These are phyloP conservation scores for Lithosia quadra DNA, from an alignment of 2,888 invertebrate species.

Conservation along the genomic window DNA sequence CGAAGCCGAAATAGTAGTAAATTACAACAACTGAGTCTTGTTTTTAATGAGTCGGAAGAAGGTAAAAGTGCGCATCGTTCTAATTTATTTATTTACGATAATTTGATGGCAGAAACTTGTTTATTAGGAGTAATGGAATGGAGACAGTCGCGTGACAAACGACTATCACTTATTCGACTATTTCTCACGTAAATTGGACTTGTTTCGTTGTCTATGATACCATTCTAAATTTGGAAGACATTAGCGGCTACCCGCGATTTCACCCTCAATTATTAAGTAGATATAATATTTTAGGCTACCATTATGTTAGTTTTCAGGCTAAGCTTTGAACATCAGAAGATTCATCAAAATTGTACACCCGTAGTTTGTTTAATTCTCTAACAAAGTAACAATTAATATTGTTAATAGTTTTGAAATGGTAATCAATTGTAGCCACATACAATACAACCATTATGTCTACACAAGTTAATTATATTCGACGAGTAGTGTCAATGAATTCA, in stretches of 20 bases:
- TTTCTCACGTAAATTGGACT: conserved; percentile 41
- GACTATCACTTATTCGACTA: conserved; percentile 47
- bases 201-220: neutral
- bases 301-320: neutral
- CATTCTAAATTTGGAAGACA: neutral
- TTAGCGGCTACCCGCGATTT: conserved; percentile 1
- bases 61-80: conserved; percentile 21
- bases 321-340: no score
- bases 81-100: conserved; percentile 31
- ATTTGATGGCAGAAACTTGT: conserved; percentile 57
- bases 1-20: neutral
- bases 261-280: conserved; percentile 6
- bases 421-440: neutral
- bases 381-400: neutral
- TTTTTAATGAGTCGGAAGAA: neutral
- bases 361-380: neutral
- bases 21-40: neutral
- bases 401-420: neutral
- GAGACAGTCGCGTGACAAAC: conserved; percentile 58
- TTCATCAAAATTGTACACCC: no score
- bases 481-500: neutral
- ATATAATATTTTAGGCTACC: neutral
- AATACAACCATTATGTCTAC: conserved; percentile 1
- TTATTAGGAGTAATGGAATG: conserved; percentile 49
- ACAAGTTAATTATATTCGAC: neutral